Percentiles rank a stretch among this genome's conserved stretches.
Conservation (phyloP, 2,888 invertebrate genomes). For the Ophion ellenae region DNA sequence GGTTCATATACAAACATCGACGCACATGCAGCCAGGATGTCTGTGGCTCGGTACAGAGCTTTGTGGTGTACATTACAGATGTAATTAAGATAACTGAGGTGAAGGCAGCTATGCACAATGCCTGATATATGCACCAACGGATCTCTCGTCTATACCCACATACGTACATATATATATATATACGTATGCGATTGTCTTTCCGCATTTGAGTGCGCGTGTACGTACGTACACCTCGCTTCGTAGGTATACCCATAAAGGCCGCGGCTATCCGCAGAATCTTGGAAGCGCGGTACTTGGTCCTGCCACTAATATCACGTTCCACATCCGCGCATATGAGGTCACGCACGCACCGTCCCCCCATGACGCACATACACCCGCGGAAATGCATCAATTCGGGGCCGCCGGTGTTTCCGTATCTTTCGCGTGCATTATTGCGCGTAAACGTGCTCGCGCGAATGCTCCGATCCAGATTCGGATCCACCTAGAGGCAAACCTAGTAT, state of each 20-base stretch:
- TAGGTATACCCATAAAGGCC: slow-evolving; percentile 25
- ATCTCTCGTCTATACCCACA: slow-evolving; percentile 60
- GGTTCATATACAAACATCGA: neutral
- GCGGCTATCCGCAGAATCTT: slow-evolving; percentile 75
- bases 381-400: neutral
- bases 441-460: neutral
- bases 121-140: slow-evolving; percentile 78
- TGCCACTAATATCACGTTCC: slow-evolving; percentile 44
- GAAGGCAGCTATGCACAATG: slow-evolving; percentile 82
- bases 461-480: neutral
- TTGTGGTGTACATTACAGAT: slow-evolving; percentile 82
- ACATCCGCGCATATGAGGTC: slow-evolving; percentile 1
- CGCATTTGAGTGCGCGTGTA: neutral
- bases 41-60: slow-evolving; percentile 65
- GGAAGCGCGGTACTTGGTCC: slow-evolving; percentile 60
- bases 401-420: neutral
- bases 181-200: slow-evolving; percentile 15
- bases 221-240: slow-evolving; percentile 32
- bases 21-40: slow-evolving; percentile 52
- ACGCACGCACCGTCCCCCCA: neutral
- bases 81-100: slow-evolving; percentile 83
- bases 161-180: slow-evolving; percentile 44
- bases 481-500: neutral
- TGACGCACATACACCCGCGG: neutral
- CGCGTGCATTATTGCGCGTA: neutral